Base-by-base conservation (phyloP, 2,113 vertebrate genomes). In the Athene cunicularia region DNA sequence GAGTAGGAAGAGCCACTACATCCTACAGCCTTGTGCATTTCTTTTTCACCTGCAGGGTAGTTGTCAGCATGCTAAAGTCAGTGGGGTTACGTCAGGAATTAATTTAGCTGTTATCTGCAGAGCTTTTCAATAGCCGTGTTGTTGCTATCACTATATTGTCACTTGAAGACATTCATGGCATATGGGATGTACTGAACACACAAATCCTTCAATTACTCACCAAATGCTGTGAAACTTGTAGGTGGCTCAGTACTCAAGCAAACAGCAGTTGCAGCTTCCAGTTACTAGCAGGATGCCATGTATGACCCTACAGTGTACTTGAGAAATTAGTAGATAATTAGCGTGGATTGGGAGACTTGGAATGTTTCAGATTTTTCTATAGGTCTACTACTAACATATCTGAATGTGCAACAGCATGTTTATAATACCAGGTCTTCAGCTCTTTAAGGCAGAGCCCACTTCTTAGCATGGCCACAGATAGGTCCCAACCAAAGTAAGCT, bases 151-250 rank as follows among this genome's bases (percentile, higher is more conserved):
- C 27, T 43, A n/a, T 75, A 39, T 28, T 85, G 60, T 77, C 64
- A 59, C 88, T 87, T 90, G 76, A 96, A 96, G 85, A 91, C 37
- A 45, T 33, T 89, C 59, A 27, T 49, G 52, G 70, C 92, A 96
- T 87, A 97, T 91, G 90, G 96, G 58, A 82, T 91, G 85, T 90
- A 92, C 68, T 52, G 72, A 93, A 70, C 58, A 79, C n/a, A 91
- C 6, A 80, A 92, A 83, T 80, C 84, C 63, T 92, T 75, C 63
- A 83, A 19, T 90, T 95, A 89, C 76, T 96, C 91, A 92, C 88
- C 88, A 94, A 88, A 87, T 92, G 62, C 80, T 81, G 70, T 64
- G 83, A 93, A 93, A 60, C 26, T 96, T 82, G 96, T 95, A 96
- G 95, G 93, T 95, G 95, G 91, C 86, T 96, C 7, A 0, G 50